phyloP scores from a whole-genome alignment of 2,888 invertebrate genomes.

The Toxonevra muliebris region DNA sequence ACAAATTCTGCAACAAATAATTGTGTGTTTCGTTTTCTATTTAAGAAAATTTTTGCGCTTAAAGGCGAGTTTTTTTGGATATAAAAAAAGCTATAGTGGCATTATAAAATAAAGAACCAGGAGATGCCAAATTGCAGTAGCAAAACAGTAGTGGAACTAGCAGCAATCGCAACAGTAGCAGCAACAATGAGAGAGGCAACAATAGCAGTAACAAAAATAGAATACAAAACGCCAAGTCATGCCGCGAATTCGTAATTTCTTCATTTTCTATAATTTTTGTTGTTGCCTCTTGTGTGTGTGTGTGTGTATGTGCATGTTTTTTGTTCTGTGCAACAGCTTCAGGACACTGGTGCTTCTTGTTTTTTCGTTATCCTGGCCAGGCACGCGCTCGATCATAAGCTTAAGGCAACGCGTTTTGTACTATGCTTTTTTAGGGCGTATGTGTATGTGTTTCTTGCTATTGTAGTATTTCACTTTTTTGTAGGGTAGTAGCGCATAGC shows the following conservation, averaged over 20 bases:
- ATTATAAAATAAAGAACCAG: background rate
- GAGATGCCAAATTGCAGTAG: background rate
- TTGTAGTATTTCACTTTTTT: no score
- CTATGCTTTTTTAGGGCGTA: background rate
- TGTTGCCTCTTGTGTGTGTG: background rate
- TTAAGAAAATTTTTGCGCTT: no score
- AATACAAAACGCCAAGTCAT: slow-evolving; percentile 16
- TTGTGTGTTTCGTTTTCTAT: no score
- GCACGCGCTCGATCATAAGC: background rate
- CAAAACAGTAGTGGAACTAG: background rate
- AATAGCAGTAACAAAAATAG: slow-evolving; percentile 1
- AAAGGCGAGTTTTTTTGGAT: no score
- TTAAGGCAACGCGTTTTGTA: background rate
- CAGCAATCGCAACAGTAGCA: background rate
- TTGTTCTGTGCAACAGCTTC: slow-evolving; percentile 10
- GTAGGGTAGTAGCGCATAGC: no score
- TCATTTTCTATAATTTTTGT: background rate
- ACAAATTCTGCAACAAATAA: no score
- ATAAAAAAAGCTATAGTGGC: background rate
- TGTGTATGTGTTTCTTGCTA: background rate
- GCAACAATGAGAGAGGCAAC: slow-evolving; percentile 2
- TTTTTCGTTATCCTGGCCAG: background rate
- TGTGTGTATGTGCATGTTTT: background rate
- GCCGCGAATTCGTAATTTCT: slow-evolving; percentile 13
- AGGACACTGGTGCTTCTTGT: slow-evolving; percentile 2